Percentiles rank a stretch among this genome's conserved stretches.
These are phyloP conservation scores for Onychorhynchus coronatus DNA, from an alignment of 2,113 vertebrate species.

Conservation along the genomic window DNA sequence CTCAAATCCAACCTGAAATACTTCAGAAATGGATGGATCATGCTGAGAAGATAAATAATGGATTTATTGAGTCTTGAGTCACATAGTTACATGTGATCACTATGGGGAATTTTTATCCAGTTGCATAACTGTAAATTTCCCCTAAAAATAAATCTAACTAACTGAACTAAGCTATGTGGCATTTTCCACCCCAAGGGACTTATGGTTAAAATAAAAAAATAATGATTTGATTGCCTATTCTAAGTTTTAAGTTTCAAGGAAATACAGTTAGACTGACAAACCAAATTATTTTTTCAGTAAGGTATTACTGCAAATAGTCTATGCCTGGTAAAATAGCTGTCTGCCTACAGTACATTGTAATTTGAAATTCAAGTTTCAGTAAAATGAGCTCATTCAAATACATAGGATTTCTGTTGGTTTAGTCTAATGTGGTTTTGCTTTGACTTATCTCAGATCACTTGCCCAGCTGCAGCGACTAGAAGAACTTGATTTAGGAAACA, in stretches of 20 bases:
- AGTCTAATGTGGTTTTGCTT: slow-evolving; percentile 20
- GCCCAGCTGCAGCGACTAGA: slow-evolving; percentile 90
- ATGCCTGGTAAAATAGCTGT: slow-evolving; percentile 13
- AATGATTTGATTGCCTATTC: neutral
- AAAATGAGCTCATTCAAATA: slow-evolving; percentile 23
- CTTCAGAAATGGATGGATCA: neutral
- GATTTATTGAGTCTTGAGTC: neutral
- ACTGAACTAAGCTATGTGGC: neutral
- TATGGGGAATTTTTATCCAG: neutral
- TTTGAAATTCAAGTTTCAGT: neutral
- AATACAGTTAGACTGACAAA: neutral
- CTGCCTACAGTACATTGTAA: neutral
- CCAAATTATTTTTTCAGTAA: neutral
- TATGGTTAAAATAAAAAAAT: neutral
- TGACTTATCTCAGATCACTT: slow-evolving; percentile 82
- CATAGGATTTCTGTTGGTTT: slow-evolving; percentile 30
- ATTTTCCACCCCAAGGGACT: neutral
- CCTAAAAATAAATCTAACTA: neutral
- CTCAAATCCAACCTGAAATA: neutral
- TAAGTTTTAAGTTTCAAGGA: neutral
- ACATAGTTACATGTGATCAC: neutral
- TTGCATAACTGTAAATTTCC: neutral
- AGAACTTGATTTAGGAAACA: slow-evolving; percentile 97
- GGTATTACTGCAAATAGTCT: neutral
- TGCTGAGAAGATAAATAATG: neutral